Evolutionary conservation across 1,140 invertebrate species (phyloP).

Genomic region (Temnothorax nylanderi): DNA sequence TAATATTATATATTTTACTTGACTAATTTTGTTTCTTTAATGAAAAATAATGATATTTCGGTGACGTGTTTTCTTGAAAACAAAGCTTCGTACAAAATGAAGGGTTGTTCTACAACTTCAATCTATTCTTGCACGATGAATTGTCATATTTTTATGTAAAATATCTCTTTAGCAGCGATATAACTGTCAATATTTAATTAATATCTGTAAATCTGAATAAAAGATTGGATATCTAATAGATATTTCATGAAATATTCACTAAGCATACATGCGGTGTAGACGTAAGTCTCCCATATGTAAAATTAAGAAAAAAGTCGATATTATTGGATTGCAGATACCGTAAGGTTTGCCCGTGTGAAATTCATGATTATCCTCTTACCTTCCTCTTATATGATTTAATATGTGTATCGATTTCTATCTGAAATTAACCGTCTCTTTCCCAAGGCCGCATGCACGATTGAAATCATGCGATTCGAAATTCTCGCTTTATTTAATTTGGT

Average conservation of each 20-base stretch:
- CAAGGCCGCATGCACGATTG: constrained; percentile 14
- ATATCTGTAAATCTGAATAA: constrained; percentile 13
- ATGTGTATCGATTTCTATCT: constrained; percentile 18
- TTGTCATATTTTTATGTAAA: not conserved
- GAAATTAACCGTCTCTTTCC: constrained; percentile 22
- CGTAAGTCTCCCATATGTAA: not conserved
- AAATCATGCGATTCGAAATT: constrained; percentile 10
- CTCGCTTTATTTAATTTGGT: not conserved
- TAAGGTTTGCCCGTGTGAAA: not conserved
- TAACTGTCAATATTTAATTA: constrained; percentile 10
- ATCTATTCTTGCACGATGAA: not conserved
- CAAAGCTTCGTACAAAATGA: not conserved
- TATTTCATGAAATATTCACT: not conserved
- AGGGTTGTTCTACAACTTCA: not conserved
- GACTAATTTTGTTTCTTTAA: not conserved
- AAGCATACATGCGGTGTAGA: not conserved
- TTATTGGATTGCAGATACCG: not conserved
- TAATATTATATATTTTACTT: too few relatives aligned
- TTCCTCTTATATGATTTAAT: constrained; percentile 18
- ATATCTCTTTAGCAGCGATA: not conserved
- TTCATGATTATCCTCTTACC: constrained; percentile 20
- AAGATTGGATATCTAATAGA: not conserved
- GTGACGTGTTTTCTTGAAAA: not conserved
- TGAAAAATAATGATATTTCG: not conserved
- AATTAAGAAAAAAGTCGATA: constrained; percentile 36